Base-by-base conservation (phyloP, 2,888 invertebrate genomes). In the Polyommatus iphigenia region DNA sequence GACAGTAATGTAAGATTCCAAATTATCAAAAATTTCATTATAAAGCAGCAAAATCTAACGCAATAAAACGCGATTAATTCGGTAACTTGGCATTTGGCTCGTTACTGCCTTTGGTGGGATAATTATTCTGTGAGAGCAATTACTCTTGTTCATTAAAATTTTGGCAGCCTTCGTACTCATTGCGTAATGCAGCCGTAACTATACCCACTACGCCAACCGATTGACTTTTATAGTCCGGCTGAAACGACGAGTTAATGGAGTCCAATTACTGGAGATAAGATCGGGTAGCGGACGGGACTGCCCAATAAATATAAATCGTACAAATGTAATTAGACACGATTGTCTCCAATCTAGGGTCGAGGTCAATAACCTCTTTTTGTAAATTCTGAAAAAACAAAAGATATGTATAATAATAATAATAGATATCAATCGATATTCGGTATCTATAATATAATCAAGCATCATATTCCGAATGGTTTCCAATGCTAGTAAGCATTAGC, bases 241-340 rank as follows among this genome's bases (percentile, higher is more conserved):
- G 15, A 41, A 24, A 72, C 41, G 50, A 75, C 54, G 29, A 50
- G 75, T 75, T 75, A 75, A 75, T 54, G 8, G 75, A 29, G 75
- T 32, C 75, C 75, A 75, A 75, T 75, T 75, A 50, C 46, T 10
- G 20, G 50, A 73, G 73, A 73, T 46, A 50, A 73, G 73, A 73
- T 73, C 73, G 46, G 73, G 46, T 73, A 20, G 46, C 73, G 50
- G 50, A 46, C 29, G 50, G 72, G 50, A 36, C 71, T 32, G 73
- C 5, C 46, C 41, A 72, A 72, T 73, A 73, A 73, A 73, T 46
- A 73, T 73, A 73, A 73, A 50, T 73, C 46, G 72, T 72, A 50
- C 41, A 73, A 73, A 46, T 46, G 73, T 73, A 46, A 73, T 73
- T 73, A 46, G 73, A 46, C 73, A 46, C 24, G 73, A 73, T 41